Evolutionary conservation across 1,140 invertebrate genomes (phyloP).

Genomic region (Leucophenga varia): DNA sequence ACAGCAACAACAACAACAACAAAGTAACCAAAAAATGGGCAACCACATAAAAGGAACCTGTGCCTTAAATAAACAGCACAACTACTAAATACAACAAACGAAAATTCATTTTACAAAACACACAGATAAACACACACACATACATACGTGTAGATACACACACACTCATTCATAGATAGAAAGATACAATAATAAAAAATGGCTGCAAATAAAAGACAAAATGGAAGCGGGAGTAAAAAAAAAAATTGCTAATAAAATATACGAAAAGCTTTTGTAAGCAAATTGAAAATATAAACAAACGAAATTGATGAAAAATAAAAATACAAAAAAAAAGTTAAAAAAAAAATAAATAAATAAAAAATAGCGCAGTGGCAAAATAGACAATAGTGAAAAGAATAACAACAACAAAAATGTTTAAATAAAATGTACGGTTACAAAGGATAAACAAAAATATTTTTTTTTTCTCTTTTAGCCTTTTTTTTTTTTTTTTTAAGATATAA

Average conservation of each 20-base stretch:
- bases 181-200: constrained; percentile 15
- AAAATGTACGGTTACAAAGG: constrained; percentile 20
- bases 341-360: constrained; percentile 9
- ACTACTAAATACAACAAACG: constrained; percentile 48
- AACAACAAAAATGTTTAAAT: constrained; percentile 6
- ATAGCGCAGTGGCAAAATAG: constrained; percentile 10
- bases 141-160: no score
- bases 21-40: constrained; percentile 18
- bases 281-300: constrained; percentile 55
- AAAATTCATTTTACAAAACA: constrained; percentile 42
- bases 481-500: constrained; percentile 6
- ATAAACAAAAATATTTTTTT: constrained; percentile 34
- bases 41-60: no score
- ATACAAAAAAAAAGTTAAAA: constrained; percentile 9
- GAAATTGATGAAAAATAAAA: constrained; percentile 46
- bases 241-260: constrained; percentile 46
- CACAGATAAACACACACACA: constrained; percentile 16
- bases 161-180: constrained; percentile 20
- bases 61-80: no score
- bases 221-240: constrained; percentile 20
- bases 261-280: constrained; percentile 53
- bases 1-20: not conserved
- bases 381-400: constrained; percentile 18
- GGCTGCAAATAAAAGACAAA: constrained; percentile 3
- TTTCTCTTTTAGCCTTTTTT: no score